Percentiles rank a stretch among this genome's conserved stretches.
These are phyloP conservation scores for Sialis lutaria DNA, from an alignment of 2,888 invertebrate species.

Conservation along the genomic window DNA sequence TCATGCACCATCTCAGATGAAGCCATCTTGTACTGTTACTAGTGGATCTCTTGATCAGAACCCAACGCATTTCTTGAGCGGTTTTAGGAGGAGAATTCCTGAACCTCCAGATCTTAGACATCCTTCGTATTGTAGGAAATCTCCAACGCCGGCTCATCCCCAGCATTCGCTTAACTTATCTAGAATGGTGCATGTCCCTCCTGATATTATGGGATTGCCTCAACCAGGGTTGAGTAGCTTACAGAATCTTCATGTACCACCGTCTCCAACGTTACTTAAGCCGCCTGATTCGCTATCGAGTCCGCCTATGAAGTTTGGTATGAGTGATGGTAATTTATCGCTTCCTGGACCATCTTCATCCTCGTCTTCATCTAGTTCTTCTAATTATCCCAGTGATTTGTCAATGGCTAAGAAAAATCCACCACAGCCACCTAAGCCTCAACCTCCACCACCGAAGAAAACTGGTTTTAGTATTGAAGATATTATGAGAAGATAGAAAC, in stretches of 20 bases:
- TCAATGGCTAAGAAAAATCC: constrained; percentile 23
- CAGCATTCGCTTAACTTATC: constrained; percentile 14
- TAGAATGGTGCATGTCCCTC: constrained; percentile 15
- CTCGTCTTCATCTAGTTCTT: constrained; percentile 4
- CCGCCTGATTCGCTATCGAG: constrained; percentile 17
- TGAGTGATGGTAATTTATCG: constrained; percentile 8
- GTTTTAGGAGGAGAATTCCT: constrained; percentile 13
- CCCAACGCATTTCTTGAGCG: constrained; percentile 17
- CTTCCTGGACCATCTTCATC: constrained; percentile 9
- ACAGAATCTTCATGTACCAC: constrained; percentile 22
- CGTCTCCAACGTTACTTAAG: constrained; percentile 28
- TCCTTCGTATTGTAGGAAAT: constrained; percentile 1
- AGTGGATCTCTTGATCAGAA: constrained; percentile 14
- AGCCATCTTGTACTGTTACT: constrained; percentile 21
- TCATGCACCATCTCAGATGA: constrained; percentile 28
- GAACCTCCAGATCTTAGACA: constrained; percentile 16
- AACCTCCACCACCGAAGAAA: constrained; percentile 42
- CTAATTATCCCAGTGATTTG: constrained; percentile 22
- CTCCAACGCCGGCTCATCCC: background rate
- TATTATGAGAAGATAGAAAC: constrained; percentile 64
- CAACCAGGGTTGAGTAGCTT: constrained; percentile 15
- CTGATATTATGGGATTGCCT: background rate
- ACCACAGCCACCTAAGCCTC: constrained; percentile 33
- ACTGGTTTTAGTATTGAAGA: constrained; percentile 84
- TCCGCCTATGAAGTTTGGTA: background rate